A percentile compares a stretch with the other conserved stretches of the same genome.
Conservation (phyloP, 2,888 invertebrate species). For the Rhagonycha lutea region DNA sequence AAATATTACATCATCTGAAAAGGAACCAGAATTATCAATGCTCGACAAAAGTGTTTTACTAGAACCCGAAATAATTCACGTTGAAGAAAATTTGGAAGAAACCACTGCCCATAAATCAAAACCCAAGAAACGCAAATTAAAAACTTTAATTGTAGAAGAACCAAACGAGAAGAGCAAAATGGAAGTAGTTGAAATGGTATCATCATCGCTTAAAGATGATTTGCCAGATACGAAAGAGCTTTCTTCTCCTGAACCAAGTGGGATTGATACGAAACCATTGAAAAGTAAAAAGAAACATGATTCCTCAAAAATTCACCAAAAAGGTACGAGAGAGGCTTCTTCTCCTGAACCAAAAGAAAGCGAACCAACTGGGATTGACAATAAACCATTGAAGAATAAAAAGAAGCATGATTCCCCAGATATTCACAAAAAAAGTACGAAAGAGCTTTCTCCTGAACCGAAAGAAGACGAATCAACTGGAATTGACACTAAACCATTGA, state of each 20-base stretch:
- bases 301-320: not conserved
- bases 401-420: conserved; percentile 4
- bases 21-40: not conserved
- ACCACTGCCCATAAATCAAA: not conserved
- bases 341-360: not conserved
- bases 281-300: not conserved
- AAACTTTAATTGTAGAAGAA: not conserved
- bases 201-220: not conserved
- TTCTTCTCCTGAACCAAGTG: not conserved
- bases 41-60: not conserved
- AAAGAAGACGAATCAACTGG: no score
- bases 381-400: not conserved
- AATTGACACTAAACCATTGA: no score
- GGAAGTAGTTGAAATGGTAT: not conserved
- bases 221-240: not conserved
- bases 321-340: not conserved
- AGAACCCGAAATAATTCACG: not conserved
- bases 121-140: not conserved
- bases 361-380: not conserved
- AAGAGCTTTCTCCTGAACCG: no score
- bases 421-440: no score
- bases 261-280: not conserved
- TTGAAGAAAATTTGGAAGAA: not conserved
- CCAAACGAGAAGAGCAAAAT: not conserved
- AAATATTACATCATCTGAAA: not conserved